phyloP scores from a whole-genome alignment of 2,113 vertebrate genomes.

The Macquaria ambigua region DNA sequence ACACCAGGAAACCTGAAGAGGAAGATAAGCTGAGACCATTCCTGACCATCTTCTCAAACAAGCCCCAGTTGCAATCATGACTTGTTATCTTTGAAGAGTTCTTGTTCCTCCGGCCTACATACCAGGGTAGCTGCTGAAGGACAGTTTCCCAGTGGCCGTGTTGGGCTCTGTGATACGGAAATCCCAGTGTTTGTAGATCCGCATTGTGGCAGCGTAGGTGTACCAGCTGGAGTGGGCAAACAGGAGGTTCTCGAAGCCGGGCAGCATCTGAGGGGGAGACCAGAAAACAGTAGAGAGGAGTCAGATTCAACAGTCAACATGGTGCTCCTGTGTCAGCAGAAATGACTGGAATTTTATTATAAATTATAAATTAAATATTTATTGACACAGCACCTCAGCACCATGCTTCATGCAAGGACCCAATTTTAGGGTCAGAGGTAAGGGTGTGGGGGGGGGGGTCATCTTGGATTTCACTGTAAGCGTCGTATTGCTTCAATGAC shows the following conservation, averaged over 20 bases:
- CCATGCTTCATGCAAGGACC: not conserved
- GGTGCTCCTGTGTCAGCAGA: not conserved
- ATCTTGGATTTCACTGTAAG: not conserved
- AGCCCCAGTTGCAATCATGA: not conserved
- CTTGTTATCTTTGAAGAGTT: not conserved
- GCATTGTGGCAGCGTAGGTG: conserved; percentile 91
- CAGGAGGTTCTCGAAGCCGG: conserved; percentile 93
- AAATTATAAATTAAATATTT: not conserved
- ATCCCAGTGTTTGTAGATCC: conserved; percentile 96
- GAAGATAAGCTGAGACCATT: not conserved
- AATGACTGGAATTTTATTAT: not conserved
- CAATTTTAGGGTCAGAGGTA: not conserved
- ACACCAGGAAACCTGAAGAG: conserved; percentile 88
- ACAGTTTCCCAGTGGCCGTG: conserved; percentile 86
- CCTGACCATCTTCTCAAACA: not conserved
- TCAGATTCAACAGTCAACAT: not conserved
- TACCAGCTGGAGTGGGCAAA: conserved; percentile 97
- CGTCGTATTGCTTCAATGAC: not conserved
- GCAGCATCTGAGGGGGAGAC: conserved; percentile 86
- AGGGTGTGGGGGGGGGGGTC: not conserved
- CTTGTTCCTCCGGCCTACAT: not conserved
- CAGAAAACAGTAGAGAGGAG: not conserved
- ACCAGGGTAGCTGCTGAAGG: conserved; percentile 98
- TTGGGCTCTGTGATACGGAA: conserved; percentile 86
- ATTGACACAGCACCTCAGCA: not conserved